A percentile compares a stretch with the other conserved stretches of the same genome.
phyloP scores from a whole-genome alignment of 1,140 invertebrate genomes.

The Belonocnema kinseyi region DNA sequence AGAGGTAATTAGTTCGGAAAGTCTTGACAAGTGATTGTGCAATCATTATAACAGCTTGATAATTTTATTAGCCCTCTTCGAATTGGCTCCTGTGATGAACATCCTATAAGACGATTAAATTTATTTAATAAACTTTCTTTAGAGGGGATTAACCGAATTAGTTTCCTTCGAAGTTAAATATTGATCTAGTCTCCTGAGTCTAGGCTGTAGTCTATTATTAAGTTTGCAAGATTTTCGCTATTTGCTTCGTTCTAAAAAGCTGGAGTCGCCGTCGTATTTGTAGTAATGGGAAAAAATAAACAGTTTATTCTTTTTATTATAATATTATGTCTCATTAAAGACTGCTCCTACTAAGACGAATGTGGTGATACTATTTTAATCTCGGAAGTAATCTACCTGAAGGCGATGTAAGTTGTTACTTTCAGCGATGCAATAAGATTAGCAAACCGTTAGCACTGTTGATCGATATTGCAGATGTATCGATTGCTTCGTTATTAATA shows the following conservation, averaged over 20 bases:
- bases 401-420: slow-evolving; percentile 1
- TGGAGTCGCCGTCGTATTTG: too few species aligned
- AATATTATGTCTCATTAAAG: too few species aligned
- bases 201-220: too few species aligned
- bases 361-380: slow-evolving; percentile 9
- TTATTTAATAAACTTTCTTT: too few species aligned
- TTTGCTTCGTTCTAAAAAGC: too few species aligned
- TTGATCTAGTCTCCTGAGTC: too few species aligned
- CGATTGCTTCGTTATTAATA: neutral
- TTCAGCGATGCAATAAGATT: slow-evolving; percentile 8
- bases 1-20: neutral
- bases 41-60: neutral
- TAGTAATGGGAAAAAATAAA: too few species aligned
- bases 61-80: neutral
- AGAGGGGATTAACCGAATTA: too few species aligned
- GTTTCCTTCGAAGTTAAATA: too few species aligned
- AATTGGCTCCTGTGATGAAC: neutral
- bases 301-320: too few species aligned
- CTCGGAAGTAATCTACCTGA: neutral
- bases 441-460: slow-evolving; percentile 5
- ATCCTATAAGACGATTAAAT: neutral
- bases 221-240: too few species aligned
- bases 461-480: slow-evolving; percentile 15
- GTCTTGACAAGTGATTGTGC: neutral
- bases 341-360: neutral